These are phyloP conservation scores for Probaryconus sp. DNA, from an alignment of 1,140 invertebrate genomes.

Conservation along the genomic window DNA sequence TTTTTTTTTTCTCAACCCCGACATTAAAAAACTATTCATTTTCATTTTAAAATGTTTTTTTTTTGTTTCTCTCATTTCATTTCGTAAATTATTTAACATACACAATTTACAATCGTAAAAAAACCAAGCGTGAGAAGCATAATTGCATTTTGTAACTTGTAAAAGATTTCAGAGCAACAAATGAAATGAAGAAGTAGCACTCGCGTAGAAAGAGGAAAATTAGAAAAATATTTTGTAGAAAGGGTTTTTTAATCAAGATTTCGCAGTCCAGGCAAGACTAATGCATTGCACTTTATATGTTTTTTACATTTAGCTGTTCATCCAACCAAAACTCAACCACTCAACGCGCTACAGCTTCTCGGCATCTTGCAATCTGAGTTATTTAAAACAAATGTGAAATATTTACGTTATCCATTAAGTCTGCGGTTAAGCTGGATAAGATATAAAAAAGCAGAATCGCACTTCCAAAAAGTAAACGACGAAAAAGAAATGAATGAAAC, in stretches of 20 bases:
- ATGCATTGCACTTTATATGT: conserved; percentile 32
- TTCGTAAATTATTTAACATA: too few species aligned
- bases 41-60: too few species aligned
- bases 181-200: too few species aligned
- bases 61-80: too few species aligned
- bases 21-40: too few species aligned
- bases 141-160: too few species aligned
- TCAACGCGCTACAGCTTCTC: conserved; percentile 12
- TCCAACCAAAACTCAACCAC: conserved; percentile 38
- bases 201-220: conserved; percentile 4
- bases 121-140: too few species aligned
- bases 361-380: conserved; percentile 23
- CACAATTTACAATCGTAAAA: too few species aligned
- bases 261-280: conserved; percentile 12
- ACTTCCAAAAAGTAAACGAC: neutral
- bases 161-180: too few species aligned
- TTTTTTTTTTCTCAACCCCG: too few species aligned
- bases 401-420: conserved; percentile 39
- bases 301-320: conserved; percentile 36
- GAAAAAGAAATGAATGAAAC: conserved; percentile 6
- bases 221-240: conserved; percentile 2
- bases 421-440: conserved; percentile 21
- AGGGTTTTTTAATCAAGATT: conserved; percentile 26
- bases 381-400: conserved; percentile 41
- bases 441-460: conserved; percentile 1